phyloP scores from a whole-genome alignment of 2,888 invertebrate species.

The Alloscopus bannaensis region DNA sequence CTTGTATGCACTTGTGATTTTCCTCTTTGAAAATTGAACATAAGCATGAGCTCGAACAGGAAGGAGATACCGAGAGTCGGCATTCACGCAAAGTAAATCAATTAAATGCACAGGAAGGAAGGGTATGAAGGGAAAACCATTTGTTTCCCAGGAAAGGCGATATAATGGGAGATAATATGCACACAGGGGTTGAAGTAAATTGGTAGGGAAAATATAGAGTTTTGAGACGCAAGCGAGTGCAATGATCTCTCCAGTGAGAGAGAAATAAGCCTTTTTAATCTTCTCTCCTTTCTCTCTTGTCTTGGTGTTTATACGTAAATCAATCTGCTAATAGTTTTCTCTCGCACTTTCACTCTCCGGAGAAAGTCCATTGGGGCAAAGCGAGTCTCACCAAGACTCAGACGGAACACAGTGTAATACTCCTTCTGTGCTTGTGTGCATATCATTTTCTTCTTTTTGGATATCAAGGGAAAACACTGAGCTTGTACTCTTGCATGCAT shows the following conservation, averaged over 20 bases:
- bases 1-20: background rate
- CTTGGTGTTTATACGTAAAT: slow-evolving; percentile 19
- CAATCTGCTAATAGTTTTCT: slow-evolving; percentile 26
- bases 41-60: too few relatives aligned
- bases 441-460: too few relatives aligned
- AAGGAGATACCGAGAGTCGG: too few relatives aligned
- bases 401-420: too few relatives aligned
- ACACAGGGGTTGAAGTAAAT: background rate
- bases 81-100: background rate
- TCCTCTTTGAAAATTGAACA: too few relatives aligned
- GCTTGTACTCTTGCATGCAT: too few relatives aligned
- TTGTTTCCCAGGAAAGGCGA: background rate
- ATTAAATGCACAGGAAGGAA: background rate
- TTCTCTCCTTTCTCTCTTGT: background rate
- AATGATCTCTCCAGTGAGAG: slow-evolving; percentile 29
- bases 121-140: background rate
- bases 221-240: slow-evolving; percentile 2
- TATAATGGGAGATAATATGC: too few relatives aligned
- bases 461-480: too few relatives aligned
- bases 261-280: slow-evolving; percentile 23
- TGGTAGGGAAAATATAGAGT: background rate
- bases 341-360: slow-evolving; percentile 2
- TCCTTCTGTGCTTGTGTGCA: too few relatives aligned
- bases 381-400: slow-evolving; percentile 8
- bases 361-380: slow-evolving; percentile 3